These are phyloP conservation scores for Oryzias curvinotus DNA, from an alignment of 2,113 vertebrate genomes.

Conservation along the genomic window DNA sequence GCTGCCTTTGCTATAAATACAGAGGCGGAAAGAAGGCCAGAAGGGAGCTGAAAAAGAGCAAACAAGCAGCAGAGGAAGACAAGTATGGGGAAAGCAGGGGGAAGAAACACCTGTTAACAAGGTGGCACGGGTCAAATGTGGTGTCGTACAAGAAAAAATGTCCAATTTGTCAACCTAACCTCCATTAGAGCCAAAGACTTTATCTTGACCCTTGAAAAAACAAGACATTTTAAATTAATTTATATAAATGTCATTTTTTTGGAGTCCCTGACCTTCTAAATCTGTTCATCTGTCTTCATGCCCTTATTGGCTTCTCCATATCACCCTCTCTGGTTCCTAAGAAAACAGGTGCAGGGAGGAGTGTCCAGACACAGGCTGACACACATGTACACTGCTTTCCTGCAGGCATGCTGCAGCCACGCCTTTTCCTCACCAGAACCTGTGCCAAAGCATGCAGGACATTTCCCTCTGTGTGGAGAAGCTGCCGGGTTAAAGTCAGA, in stretches of 20 bases:
- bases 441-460: conserved; percentile 67
- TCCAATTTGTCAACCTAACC: conserved; percentile 4
- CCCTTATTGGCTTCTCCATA: conserved; percentile 30
- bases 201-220: conserved; percentile 8
- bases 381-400: conserved; percentile 17
- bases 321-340: conserved; percentile 31
- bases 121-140: conserved; percentile 34
- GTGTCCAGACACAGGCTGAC: conserved; percentile 28
- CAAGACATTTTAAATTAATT: conserved; percentile 15
- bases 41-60: conserved; percentile 31
- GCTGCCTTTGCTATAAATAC: conserved; percentile 66
- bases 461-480: conserved; percentile 61
- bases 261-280: conserved; percentile 15
- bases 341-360: conserved; percentile 71
- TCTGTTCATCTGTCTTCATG: conserved; percentile 15
- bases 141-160: conserved; percentile 7
- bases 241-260: conserved; percentile 35
- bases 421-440: conserved; percentile 47
- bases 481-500: conserved; percentile 37
- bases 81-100: conserved; percentile 16
- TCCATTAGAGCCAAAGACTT: background rate
- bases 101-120: conserved; percentile 45
- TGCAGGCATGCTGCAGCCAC: conserved; percentile 23
- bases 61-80: conserved; percentile 11
- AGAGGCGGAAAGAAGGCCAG: conserved; percentile 29